Percentiles rank a stretch among this genome's conserved stretches.
Conservation (phyloP, 30 jellyfish, hydroid and myxozoan genomes). For the Mastigias papua region DNA sequence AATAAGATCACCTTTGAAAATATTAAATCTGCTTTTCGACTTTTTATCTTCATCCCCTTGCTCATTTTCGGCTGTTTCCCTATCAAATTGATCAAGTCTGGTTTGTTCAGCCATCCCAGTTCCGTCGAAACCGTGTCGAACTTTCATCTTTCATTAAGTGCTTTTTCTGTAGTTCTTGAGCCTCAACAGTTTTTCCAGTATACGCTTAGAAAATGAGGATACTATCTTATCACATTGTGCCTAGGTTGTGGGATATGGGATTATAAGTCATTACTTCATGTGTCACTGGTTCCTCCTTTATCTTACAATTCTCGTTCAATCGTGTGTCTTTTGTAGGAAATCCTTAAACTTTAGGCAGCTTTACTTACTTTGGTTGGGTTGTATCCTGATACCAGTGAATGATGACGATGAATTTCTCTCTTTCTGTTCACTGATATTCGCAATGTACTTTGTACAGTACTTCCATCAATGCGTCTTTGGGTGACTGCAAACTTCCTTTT, state of each 20-base stretch:
- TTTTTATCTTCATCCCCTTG: not conserved
- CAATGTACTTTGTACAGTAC: too few species aligned
- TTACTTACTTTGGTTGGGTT: too few species aligned
- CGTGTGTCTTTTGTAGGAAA: too few species aligned
- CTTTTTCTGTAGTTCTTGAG: not conserved
- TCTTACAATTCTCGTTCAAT: not conserved
- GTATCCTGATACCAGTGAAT: too few species aligned
- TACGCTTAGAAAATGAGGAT: not conserved
- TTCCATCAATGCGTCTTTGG: too few species aligned
- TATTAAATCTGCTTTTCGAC: not conserved
- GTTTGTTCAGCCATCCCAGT: not conserved
- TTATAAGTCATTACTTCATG: not conserved
- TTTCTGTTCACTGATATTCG: too few species aligned
- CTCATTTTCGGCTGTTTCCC: not conserved
- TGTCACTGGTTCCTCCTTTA: not conserved
- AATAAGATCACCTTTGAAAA: not conserved
- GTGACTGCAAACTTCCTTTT: too few species aligned
- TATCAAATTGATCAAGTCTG: not conserved
- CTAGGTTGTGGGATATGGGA: not conserved
- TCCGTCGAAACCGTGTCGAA: slow-evolving; percentile 7
- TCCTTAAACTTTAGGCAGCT: too few species aligned
- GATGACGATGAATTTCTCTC: too few species aligned
- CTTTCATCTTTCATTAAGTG: not conserved
- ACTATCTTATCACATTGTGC: not conserved
- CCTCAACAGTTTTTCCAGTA: not conserved